These are phyloP conservation scores for Pseudomyrmex pallidus DNA, from an alignment of 1,140 invertebrate genomes.

Conservation along the genomic window DNA sequence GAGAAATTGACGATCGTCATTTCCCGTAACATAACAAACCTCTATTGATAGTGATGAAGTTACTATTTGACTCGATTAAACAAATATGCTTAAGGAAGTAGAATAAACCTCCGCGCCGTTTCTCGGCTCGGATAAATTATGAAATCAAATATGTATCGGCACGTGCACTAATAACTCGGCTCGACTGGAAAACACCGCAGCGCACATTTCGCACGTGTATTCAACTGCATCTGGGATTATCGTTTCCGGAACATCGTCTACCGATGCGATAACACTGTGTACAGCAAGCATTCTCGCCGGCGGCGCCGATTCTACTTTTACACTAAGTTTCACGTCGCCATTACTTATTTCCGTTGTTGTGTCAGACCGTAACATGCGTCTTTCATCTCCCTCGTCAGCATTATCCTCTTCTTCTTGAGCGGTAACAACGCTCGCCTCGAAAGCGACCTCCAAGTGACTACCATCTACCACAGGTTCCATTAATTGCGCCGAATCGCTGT, in stretches of 20 bases:
- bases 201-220: slow-evolving; percentile 92
- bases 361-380: slow-evolving; percentile 21
- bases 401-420: slow-evolving; percentile 78
- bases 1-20: neutral
- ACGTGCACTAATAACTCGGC: slow-evolving; percentile 91
- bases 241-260: slow-evolving; percentile 83
- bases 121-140: slow-evolving; percentile 66
- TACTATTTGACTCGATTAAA: slow-evolving; percentile 62
- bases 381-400: slow-evolving; percentile 70
- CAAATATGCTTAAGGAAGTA: slow-evolving; percentile 70
- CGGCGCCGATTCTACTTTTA: slow-evolving; percentile 78
- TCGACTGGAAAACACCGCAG: slow-evolving; percentile 89
- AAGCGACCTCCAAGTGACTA: slow-evolving; percentile 80
- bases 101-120: slow-evolving; percentile 72
- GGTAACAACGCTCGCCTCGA: slow-evolving; percentile 78
- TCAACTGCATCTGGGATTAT: slow-evolving; percentile 86
- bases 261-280: slow-evolving; percentile 77
- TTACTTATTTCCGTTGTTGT: slow-evolving; percentile 57
- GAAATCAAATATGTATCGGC: slow-evolving; percentile 91
- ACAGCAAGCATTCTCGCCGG: slow-evolving; percentile 74
- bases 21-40: slow-evolving; percentile 40
- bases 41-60: slow-evolving; percentile 50
- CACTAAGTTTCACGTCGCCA: slow-evolving; percentile 76
- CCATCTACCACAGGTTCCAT: slow-evolving; percentile 77
- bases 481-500: slow-evolving; percentile 51